Evolutionary conservation across 2,888 invertebrate species (phyloP), one percentile per base, ranked within the genome.

Genomic region (Cerastis rubricosa): DNA sequence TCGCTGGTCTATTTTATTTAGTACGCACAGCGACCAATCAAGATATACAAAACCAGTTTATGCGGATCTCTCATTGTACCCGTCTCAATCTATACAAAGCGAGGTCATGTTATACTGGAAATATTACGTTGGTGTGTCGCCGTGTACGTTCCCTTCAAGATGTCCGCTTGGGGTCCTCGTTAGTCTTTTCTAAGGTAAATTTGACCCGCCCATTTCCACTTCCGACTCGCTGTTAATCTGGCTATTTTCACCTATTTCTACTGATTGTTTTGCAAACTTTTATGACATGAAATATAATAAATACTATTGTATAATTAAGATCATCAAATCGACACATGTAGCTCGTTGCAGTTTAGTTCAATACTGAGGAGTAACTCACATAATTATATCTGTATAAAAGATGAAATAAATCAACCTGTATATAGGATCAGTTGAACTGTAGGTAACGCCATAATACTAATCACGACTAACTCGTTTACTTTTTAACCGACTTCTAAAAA

Each of bases 401-500:
- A 71, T 70, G 1, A 61, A 64, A 76, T 66, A 66, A 70, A 69
- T 59, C 72, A 69, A 8, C 35, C 43, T 87, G 87, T 85, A 87
- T 77, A 81, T 78, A 88, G 57, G 71, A 86, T 85, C 84, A 81
- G 63, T 79, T 76, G 74, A 69, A 74, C 68, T 72, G 69, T 79
- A 77, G 61, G 63, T 40, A 64, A 61, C 66, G 83, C 85, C 87
- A 87, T 89, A 82, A 79, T 72, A 77, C 22, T 88, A 88, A 85
- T 76, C 78, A 66, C 59, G 47, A 87, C 79, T 87, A 79, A 85
- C 69, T 66, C 69, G 76, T 75, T 75, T 65, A 76, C 70, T 65
- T 81, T 25, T 25, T 74, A 35, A 35, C 35, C 35, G 35, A 35
- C 35, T 35, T 35, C 35, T 35, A 35, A 35, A 35, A 35, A 35